Evolutionary conservation across 2,888 invertebrate genomes (phyloP).

Genomic region (Lithophane socia): DNA sequence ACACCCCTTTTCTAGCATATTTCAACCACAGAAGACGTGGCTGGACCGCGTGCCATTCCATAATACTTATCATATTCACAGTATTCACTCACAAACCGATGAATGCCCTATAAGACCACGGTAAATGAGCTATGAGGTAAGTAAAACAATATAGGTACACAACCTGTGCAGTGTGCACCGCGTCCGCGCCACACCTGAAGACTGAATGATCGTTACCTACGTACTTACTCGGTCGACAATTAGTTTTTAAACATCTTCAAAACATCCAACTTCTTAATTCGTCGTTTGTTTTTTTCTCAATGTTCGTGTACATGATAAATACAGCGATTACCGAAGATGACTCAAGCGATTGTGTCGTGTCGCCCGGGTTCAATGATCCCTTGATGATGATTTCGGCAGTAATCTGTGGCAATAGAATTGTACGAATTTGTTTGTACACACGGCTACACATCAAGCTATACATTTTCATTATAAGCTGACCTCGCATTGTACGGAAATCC

Average conservation of each 20-base stretch:
- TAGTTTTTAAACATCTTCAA: background rate
- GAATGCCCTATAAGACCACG: background rate
- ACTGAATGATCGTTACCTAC: background rate
- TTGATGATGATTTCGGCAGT: background rate
- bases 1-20: background rate
- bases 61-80: background rate
- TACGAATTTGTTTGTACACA: background rate
- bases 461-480: no score
- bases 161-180: background rate
- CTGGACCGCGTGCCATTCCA: background rate
- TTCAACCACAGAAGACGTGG: background rate
- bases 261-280: background rate
- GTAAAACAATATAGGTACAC: background rate
- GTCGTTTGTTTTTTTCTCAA: background rate
- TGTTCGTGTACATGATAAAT: no score
- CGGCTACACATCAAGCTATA: no score
- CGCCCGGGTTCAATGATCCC: conserved; percentile 12
- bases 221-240: background rate
- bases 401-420: background rate
- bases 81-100: background rate
- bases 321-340: background rate
- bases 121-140: background rate
- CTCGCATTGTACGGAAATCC: no score
- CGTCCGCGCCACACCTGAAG: background rate
- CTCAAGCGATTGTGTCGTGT: background rate